Conservation (phyloP, 1,140 invertebrate species). For the Drosophila parvula region DNA sequence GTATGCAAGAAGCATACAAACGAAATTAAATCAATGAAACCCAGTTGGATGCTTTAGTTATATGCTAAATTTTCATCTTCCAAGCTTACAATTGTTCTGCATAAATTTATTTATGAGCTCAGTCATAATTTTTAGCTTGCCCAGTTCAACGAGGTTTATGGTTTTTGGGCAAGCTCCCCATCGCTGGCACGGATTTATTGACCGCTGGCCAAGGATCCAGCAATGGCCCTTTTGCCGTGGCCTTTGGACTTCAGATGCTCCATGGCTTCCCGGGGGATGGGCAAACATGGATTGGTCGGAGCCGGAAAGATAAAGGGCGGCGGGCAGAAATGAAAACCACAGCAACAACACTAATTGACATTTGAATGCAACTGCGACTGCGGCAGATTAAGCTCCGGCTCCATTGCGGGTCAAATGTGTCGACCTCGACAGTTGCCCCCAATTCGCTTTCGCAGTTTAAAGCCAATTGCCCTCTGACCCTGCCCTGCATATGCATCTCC, state of each 20-base stretch:
- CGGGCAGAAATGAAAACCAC: constrained; percentile 56
- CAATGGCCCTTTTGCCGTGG: constrained; percentile 5
- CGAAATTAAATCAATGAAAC: neutral
- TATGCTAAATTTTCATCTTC: constrained; percentile 13
- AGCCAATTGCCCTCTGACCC: constrained; percentile 50
- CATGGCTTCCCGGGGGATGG: constrained; percentile 33
- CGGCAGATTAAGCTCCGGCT: constrained; percentile 52
- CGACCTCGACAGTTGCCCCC: constrained; percentile 48
- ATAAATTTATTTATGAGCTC: constrained; percentile 9
- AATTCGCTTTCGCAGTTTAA: constrained; percentile 40
- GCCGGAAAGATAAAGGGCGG: constrained; percentile 61
- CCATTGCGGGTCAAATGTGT: constrained; percentile 64
- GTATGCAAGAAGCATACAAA: neutral
- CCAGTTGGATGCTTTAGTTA: neutral
- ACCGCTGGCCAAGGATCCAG: constrained; percentile 27
- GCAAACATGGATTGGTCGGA: constrained; percentile 10
- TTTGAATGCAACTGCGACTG: constrained; percentile 37
- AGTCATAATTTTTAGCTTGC: constrained; percentile 7
- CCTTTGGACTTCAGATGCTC: constrained; percentile 40
- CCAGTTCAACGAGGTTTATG: constrained; percentile 15
- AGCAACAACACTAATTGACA: constrained; percentile 75
- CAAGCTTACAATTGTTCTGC: neutral
- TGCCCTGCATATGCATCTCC: constrained; percentile 2
- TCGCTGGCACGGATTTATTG: constrained; percentile 26
- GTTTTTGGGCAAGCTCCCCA: neutral